Percentiles rank a stretch among this genome's conserved stretches.
phyloP scores from a whole-genome alignment of 2,888 invertebrate genomes.

The Mesorhabditis spiculigera region DNA sequence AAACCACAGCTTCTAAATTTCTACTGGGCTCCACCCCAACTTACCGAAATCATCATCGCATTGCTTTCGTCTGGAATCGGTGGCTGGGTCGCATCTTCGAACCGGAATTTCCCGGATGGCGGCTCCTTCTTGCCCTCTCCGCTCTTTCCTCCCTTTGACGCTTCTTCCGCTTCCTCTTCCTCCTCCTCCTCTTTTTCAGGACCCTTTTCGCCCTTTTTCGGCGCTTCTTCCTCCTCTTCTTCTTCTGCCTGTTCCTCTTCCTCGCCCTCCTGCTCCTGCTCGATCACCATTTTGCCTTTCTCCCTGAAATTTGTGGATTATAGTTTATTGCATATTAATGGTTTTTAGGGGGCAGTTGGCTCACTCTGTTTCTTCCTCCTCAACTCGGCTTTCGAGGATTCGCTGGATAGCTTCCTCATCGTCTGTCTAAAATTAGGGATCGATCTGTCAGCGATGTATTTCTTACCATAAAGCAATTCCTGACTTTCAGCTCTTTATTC shows the following conservation, averaged over 20 bases:
- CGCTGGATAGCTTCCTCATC: conserved; percentile 43
- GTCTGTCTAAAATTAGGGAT: conserved; percentile 31
- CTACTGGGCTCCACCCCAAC: neutral
- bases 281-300: conserved; percentile 20
- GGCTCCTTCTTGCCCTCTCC: conserved; percentile 17
- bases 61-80: conserved; percentile 45
- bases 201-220: conserved; percentile 20
- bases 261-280: conserved; percentile 32
- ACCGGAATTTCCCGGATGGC: conserved; percentile 13
- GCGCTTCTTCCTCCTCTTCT: conserved; percentile 21
- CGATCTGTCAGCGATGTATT: neutral
- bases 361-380: neutral
- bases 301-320: neutral
- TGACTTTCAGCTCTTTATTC: conserved; percentile 43
- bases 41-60: conserved; percentile 33
- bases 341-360: conserved; percentile 16
- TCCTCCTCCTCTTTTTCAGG: conserved; percentile 20
- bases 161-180: conserved; percentile 15
- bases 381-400: conserved; percentile 18
- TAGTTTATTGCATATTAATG: conserved; percentile 15
- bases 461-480: conserved; percentile 42
- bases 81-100: conserved; percentile 49
- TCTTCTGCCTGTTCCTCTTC: conserved; percentile 25
- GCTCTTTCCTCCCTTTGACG: conserved; percentile 18
- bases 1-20: neutral